Base-by-base conservation (phyloP, 2,888 invertebrate genomes). In the Drosophila rellima region DNA sequence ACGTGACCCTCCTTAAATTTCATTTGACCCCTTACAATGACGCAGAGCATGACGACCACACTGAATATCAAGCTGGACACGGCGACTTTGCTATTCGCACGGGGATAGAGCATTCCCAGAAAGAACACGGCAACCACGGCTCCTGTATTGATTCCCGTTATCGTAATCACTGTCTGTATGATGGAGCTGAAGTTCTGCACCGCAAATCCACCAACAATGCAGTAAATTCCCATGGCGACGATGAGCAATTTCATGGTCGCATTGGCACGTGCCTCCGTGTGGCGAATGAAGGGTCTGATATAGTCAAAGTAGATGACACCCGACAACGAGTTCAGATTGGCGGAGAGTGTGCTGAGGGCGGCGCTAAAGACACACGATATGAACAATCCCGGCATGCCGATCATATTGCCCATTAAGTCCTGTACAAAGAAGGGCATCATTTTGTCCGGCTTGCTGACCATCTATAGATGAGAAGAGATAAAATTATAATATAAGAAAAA, bases 91-190 rank as follows among this genome's bases (percentile, higher is more conserved):
- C 87, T 92, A 89, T 94, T 95, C 0, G 94, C 93, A 92, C 94
- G 95, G 0, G 96, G 95, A 62, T 95, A 92, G 59, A 96, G 92
- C 93, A 96, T 95, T n/a, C 95, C 96, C 33, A 96, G 88, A 5
- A 94, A 93, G 82, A 96, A 96, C 0, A 95, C 93, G 1, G 95
- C 95, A 64, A 95, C 94, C 4, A 95, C 94, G 10, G 95, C 95
- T 1, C 95, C 95, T 0, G 95, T 93, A 18, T 92, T 92, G 15
- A 94, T 91, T 8, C 94, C 94, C 35, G 92, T 90, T 13, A 93
- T 92, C 4, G 93, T 93, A 5, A 93, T 80, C 3, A 93, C 89
- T 2, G 93, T 90, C 91, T 94, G 94, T 11, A 94, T 74, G 31
- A 94, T 93, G 2, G 93, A 93, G 31, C 93, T 93, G 15, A 94